Evolutionary conservation across 2,797 vertebrate genomes (phyloP).

Genomic region (Phrynocephalus guinanensis): DNA sequence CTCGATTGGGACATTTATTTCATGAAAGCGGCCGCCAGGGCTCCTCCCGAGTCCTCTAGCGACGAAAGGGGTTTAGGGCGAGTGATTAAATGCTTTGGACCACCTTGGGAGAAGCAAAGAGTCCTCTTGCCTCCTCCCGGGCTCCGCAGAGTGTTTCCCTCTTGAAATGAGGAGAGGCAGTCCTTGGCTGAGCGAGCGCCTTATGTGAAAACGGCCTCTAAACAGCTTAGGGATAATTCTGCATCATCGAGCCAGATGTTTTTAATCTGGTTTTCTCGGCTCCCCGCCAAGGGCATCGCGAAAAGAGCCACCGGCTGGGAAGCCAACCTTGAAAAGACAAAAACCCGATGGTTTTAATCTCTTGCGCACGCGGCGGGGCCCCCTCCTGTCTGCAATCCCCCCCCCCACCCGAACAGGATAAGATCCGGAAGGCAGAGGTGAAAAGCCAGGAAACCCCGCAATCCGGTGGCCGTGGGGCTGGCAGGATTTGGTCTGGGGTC

Average conservation of each 20-base stretch:
- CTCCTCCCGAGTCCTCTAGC: too few species aligned
- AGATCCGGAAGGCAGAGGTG: too few species aligned
- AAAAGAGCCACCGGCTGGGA: conserved; percentile 56
- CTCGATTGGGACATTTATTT: too few species aligned
- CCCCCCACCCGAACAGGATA: too few species aligned
- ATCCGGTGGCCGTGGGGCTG: too few species aligned
- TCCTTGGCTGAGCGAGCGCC: conserved; percentile 39
- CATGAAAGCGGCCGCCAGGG: too few species aligned
- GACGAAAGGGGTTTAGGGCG: too few species aligned
- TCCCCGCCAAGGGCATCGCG: conserved; percentile 46
- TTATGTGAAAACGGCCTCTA: conserved; percentile 61
- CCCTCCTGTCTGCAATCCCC: neutral
- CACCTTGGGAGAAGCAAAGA: neutral
- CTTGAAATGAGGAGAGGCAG: conserved; percentile 11
- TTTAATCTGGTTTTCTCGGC: conserved; percentile 41
- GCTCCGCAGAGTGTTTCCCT: conserved; percentile 45
- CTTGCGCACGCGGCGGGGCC: neutral
- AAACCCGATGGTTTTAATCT: neutral
- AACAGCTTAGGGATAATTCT: conserved; percentile 66
- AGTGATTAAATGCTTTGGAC: conserved; percentile 21
- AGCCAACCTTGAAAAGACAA: conserved; percentile 43
- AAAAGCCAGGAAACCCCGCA: too few species aligned
- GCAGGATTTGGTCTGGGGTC: neutral
- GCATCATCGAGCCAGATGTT: conserved; percentile 65
- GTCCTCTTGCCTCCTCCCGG: neutral